These are phyloP conservation scores for Morbakka virulenta DNA, from an alignment of 30 jellyfish, hydroid and myxozoan species.

Conservation along the genomic window DNA sequence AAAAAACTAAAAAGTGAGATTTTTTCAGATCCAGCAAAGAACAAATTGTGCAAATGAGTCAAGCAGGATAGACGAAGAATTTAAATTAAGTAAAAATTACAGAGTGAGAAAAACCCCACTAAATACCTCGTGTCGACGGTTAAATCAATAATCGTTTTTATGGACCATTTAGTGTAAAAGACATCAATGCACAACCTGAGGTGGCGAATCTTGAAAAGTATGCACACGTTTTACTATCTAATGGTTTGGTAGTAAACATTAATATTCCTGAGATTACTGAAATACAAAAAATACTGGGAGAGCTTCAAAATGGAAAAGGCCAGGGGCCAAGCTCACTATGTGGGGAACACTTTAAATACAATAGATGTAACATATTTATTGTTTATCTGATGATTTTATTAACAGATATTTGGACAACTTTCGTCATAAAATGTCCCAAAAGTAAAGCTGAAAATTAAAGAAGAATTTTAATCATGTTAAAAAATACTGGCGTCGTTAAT, in stretches of 20 bases:
- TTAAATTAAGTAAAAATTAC: constrained; percentile 7
- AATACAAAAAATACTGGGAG: constrained; percentile 5
- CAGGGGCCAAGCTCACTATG: too few species aligned
- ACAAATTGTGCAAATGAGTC: constrained; percentile 9
- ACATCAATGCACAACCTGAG: constrained; percentile 4
- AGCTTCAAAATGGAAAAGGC: too few species aligned
- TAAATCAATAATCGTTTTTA: background rate
- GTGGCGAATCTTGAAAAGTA: constrained; percentile 1
- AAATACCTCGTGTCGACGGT: constrained; percentile 2
- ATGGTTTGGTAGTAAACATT: constrained; percentile 3
- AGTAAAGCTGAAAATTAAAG: constrained; percentile 12
- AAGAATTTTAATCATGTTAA: background rate
- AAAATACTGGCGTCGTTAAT: constrained; percentile 4
- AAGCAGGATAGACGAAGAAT: constrained; percentile 4
- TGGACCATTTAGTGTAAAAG: constrained; percentile 5
- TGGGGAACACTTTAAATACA: too few species aligned
- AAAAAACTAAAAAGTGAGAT: background rate
- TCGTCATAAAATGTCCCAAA: background rate
- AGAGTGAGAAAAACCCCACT: constrained; percentile 2
- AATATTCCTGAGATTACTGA: constrained; percentile 6
- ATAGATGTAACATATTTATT: too few species aligned
- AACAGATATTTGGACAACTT: background rate
- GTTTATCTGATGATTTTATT: background rate
- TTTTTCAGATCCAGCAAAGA: constrained; percentile 1
- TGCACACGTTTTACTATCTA: constrained; percentile 1